Evolutionary conservation across 2,113 vertebrate species (phyloP).

Genomic region (Phalacrocorax pelagicus): DNA sequence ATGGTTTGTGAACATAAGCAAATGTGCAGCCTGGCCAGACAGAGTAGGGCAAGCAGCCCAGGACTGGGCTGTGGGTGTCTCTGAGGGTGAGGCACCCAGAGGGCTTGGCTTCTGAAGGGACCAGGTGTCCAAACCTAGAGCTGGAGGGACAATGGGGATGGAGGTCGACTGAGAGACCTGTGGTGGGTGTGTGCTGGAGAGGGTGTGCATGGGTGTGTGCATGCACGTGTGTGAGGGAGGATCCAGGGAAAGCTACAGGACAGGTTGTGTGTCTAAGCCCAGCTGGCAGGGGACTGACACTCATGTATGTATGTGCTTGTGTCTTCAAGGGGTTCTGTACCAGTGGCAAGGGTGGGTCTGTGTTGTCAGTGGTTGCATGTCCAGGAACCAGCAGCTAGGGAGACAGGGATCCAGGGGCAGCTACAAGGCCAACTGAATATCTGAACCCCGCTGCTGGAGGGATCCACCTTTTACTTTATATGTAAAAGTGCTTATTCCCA

Average conservation of each 20-base stretch:
- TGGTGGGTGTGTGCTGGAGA: too few relatives aligned
- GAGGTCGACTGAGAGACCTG: not conserved
- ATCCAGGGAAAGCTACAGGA: not conserved
- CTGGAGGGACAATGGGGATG: not conserved
- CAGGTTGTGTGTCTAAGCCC: not conserved
- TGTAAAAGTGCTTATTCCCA: not conserved
- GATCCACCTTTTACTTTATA: not conserved
- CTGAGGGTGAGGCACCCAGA: not conserved
- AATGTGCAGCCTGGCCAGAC: rapidly evolving
- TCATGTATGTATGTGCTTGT: rapidly evolving
- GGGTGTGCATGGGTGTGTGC: not conserved
- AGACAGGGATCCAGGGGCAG: not conserved
- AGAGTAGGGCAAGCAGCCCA: rapidly evolving
- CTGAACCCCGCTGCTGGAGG: not conserved
- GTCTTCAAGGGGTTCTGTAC: not conserved
- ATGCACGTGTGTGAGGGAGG: too few relatives aligned
- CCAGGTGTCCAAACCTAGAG: rapidly evolving
- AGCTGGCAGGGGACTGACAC: not conserved
- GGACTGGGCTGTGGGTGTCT: rapidly evolving
- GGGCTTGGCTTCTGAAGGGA: not conserved
- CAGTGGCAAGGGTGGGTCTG: not conserved
- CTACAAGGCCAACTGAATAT: not conserved
- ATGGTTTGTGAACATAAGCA: not conserved
- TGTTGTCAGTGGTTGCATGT: not conserved
- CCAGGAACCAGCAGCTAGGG: not conserved